phyloP scores from a whole-genome alignment of 2,797 vertebrate species.

The Telmatherina bonti region DNA sequence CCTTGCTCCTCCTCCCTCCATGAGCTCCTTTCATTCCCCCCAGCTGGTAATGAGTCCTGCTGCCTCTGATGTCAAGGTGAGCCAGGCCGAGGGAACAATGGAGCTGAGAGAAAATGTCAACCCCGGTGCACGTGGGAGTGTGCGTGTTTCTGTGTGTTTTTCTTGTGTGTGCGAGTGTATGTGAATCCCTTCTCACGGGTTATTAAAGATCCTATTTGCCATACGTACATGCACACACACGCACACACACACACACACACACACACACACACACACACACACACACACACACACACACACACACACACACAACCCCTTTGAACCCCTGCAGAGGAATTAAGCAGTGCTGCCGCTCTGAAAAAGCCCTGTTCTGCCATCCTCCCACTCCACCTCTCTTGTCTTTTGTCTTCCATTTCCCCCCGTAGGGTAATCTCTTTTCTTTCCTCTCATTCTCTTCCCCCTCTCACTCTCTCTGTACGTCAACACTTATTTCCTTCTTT shows the following conservation, averaged over 20 bases:
- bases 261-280: too few relatives aligned
- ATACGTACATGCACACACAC: conserved; percentile 22
- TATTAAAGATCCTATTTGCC: conserved; percentile 74
- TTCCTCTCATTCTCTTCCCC: conserved; percentile 21
- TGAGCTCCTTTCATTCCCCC: conserved; percentile 75
- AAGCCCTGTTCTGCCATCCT: conserved; percentile 74
- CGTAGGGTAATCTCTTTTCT: conserved; percentile 67
- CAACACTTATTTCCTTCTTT: conserved; percentile 61
- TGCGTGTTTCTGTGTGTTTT: conserved; percentile 21
- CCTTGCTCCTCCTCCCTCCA: conserved; percentile 54
- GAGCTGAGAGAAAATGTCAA: conserved; percentile 83
- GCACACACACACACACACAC: too few relatives aligned
- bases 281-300: conserved; percentile 33
- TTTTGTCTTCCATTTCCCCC: conserved; percentile 77
- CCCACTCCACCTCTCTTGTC: conserved; percentile 73
- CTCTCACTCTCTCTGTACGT: conserved; percentile 28
- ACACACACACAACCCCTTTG: conserved; percentile 66
- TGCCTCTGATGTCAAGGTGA: conserved; percentile 86
- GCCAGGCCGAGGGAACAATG: conserved; percentile 79
- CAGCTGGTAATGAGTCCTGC: conserved; percentile 84
- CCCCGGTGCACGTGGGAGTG: conserved; percentile 25
- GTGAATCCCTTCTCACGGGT: conserved; percentile 64
- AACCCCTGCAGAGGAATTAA: conserved; percentile 82
- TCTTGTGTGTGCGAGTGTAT: conserved; percentile 22
- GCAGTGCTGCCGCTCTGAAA: conserved; percentile 68